phyloP scores from a whole-genome alignment of 2,797 vertebrate species.

The Gallirallus australis region DNA sequence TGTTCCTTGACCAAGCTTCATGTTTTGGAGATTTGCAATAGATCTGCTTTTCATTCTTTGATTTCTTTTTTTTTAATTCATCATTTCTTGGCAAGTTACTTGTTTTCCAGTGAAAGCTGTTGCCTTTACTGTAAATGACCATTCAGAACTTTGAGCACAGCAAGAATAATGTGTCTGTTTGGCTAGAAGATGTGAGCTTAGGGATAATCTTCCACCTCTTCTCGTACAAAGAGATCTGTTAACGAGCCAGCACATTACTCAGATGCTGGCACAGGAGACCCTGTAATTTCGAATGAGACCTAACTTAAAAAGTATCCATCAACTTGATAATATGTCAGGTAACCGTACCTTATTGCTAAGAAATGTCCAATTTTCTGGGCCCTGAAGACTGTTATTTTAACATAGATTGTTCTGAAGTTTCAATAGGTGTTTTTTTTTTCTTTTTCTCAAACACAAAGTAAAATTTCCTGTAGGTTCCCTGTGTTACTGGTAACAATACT shows the following conservation, averaged over 20 bases:
- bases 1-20: conserved; percentile 30
- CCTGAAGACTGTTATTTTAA: not conserved
- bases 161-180: conserved; percentile 69
- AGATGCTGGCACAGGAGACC: conserved; percentile 44
- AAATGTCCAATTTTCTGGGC: not conserved
- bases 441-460: not conserved
- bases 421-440: not conserved
- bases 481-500: not conserved
- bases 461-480: not conserved
- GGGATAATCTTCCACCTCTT: conserved; percentile 62
- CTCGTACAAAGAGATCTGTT: conserved; percentile 53
- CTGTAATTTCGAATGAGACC: conserved; percentile 3
- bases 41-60: not conserved
- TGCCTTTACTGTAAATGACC: conserved; percentile 72
- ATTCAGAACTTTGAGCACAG: conserved; percentile 58
- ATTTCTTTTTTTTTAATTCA: not conserved
- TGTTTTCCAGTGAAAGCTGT: conserved; percentile 63
- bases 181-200: conserved; percentile 52
- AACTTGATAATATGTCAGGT: not conserved
- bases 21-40: not conserved
- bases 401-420: not conserved
- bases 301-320: conserved; percentile 34
- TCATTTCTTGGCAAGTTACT: conserved; percentile 58
- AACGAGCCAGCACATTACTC: conserved; percentile 60
- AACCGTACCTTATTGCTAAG: not conserved